These are phyloP conservation scores for Dryococelus australis DNA, from an alignment of 2,888 invertebrate genomes.

Conservation along the genomic window DNA sequence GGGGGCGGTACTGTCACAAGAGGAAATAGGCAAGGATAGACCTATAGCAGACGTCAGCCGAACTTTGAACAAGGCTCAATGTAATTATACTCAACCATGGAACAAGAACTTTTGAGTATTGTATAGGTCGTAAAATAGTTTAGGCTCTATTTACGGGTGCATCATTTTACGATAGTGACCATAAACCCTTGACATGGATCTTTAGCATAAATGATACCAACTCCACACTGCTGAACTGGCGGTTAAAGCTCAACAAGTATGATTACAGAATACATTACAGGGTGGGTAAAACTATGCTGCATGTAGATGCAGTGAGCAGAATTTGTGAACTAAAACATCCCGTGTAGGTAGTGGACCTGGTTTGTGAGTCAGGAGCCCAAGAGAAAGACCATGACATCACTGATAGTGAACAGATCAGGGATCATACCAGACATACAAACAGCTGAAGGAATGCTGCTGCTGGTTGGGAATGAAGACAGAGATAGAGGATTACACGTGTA, in stretches of 20 bases:
- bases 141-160: conserved; percentile 50
- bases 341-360: too few relatives aligned
- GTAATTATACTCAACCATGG: conserved; percentile 55
- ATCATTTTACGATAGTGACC: conserved; percentile 55
- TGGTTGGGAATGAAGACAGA: too few relatives aligned
- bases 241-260: conserved; percentile 49
- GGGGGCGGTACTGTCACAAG: conserved; percentile 52
- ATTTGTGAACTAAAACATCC: too few relatives aligned
- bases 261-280: conserved; percentile 54
- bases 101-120: conserved; percentile 55
- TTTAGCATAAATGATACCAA: conserved; percentile 52
- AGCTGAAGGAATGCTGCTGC: too few relatives aligned
- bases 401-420: too few relatives aligned
- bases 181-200: conserved; percentile 54
- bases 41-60: conserved; percentile 54
- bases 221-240: conserved; percentile 36
- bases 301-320: conserved; percentile 50
- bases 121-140: conserved; percentile 51
- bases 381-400: too few relatives aligned
- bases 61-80: conserved; percentile 53
- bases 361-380: too few relatives aligned
- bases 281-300: conserved; percentile 51
- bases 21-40: too few relatives aligned
- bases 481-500: too few relatives aligned
- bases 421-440: too few relatives aligned